Base-by-base conservation (phyloP, 2,888 invertebrate genomes). In the Epirrhoe tristata region DNA sequence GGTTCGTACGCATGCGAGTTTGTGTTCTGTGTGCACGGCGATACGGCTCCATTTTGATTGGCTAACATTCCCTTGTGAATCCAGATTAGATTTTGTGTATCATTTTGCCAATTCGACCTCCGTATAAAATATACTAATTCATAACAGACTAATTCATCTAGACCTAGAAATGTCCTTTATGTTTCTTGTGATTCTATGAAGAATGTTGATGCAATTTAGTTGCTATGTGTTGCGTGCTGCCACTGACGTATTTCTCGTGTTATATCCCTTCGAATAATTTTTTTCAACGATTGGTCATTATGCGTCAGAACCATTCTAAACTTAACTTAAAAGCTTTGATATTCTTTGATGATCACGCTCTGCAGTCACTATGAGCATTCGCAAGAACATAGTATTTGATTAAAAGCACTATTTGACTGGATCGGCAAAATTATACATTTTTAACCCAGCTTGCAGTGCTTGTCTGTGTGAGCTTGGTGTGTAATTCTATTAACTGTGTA, bases 1-100 rank as follows among this genome's bases (percentile, higher is more conserved):
- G 95, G 95, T 95, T 87, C 86, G 90, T 92, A 90, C 85, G 74
- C 74, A 72, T 70, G 60, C 70, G 63, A 50, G 50, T 34, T 14
- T 52, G 57, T 68, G 65, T 65, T 70, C 43, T 77, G 69, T 72
- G 69, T 71, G 74, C 69, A 63, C 65, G 66, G 58, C 57, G 0
- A 0, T 1, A 64, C 31, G 50, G 56, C 46, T 65, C 48, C 50
- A 12, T 58, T 57, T 60, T n/a, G 62, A 57, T 67, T 63, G 53
- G 56, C 36, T 59, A 17, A 58, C n/a, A 5, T 48, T 24, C 7
- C n/a, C 43, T 43, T n/a, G 14, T 50, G 52, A 17, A 17, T 6
- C 31, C 16, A 6, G 14, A 7, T 24, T 24, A 34, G 34, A 34
- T 43, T 43, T 10, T 43, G 12, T 43, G 39, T 43, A 10, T 43